Conservation (phyloP, 2,113 vertebrate genomes). For the Pseudolaguvia tuberculata region DNA sequence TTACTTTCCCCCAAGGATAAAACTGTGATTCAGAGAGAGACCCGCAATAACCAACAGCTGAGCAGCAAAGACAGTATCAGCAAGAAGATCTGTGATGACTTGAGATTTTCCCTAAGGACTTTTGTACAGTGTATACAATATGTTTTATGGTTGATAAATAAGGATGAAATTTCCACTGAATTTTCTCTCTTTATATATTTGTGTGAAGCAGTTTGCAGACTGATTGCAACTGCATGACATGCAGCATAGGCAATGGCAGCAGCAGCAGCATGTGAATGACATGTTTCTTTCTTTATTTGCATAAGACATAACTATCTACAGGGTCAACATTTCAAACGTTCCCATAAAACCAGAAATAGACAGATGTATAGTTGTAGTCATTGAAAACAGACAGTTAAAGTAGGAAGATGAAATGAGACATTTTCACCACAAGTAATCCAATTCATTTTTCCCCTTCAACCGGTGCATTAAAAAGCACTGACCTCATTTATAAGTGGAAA, state of each 20-base stretch:
- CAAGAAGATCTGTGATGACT: not conserved
- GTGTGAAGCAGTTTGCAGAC: not conserved
- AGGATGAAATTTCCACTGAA: slow-evolving; percentile 7
- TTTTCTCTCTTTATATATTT: slow-evolving; percentile 7
- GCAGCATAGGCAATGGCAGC: not conserved
- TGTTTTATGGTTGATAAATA: slow-evolving; percentile 7
- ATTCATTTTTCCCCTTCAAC: no score
- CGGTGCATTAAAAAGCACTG: no score
- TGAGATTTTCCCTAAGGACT: slow-evolving; percentile 19
- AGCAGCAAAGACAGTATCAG: slow-evolving; percentile 12
- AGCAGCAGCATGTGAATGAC: not conserved
- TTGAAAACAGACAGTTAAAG: slow-evolving; percentile 3
- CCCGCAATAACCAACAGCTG: slow-evolving; percentile 26
- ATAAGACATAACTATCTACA: not conserved
- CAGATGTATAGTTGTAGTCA: not conserved
- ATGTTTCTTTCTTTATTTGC: not conserved
- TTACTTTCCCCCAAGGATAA: slow-evolving; percentile 6
- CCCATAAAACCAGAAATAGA: not conserved
- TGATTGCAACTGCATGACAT: not conserved
- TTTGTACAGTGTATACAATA: not conserved
- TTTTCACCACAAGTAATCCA: no score
- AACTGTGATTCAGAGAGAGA: slow-evolving; percentile 28
- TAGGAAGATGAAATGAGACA: not conserved
- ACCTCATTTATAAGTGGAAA: no score
- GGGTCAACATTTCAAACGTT: not conserved